phyloP scores from a whole-genome alignment of 2,888 invertebrate species.

The Ectemnius cavifrons region DNA sequence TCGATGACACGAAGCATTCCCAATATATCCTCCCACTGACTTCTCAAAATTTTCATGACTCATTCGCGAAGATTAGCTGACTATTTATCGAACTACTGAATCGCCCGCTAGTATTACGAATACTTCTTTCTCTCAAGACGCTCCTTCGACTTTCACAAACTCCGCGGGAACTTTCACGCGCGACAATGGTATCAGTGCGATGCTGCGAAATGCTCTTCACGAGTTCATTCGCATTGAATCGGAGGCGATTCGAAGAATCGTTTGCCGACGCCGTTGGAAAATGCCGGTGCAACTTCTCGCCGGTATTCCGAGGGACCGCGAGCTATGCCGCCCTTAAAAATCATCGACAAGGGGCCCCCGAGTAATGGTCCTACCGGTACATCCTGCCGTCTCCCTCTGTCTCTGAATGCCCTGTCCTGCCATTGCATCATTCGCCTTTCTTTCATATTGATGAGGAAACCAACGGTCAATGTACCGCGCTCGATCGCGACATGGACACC shows the following conservation, averaged over 20 bases:
- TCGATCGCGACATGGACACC: not conserved
- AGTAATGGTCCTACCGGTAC: constrained; percentile 33
- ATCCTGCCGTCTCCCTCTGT: constrained; percentile 2
- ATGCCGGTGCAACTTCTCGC: constrained; percentile 48
- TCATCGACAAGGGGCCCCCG: constrained; percentile 47
- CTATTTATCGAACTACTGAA: too few species aligned
- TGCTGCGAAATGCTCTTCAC: not conserved
- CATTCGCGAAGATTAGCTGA: too few species aligned
- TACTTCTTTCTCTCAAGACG: too few species aligned
- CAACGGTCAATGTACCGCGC: constrained; percentile 42
- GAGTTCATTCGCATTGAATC: not conserved
- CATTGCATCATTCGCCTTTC: constrained; percentile 25
- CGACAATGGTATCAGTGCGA: too few species aligned
- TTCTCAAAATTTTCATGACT: too few species aligned
- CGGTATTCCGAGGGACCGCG: constrained; percentile 45
- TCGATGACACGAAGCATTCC: too few species aligned
- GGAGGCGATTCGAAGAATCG: too few species aligned
- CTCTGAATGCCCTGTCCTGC: constrained; percentile 11
- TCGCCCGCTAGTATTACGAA: too few species aligned
- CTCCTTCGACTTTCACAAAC: too few species aligned
- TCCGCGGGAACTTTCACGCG: too few species aligned
- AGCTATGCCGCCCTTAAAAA: constrained; percentile 50
- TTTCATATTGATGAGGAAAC: constrained; percentile 47
- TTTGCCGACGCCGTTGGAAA: constrained; percentile 31
- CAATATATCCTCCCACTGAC: too few species aligned